Percentiles rank a stretch among this genome's conserved stretches.
These are phyloP conservation scores for Ochotona curzoniae DNA, from an alignment of 2,113 vertebrate genomes.

Conservation along the genomic window DNA sequence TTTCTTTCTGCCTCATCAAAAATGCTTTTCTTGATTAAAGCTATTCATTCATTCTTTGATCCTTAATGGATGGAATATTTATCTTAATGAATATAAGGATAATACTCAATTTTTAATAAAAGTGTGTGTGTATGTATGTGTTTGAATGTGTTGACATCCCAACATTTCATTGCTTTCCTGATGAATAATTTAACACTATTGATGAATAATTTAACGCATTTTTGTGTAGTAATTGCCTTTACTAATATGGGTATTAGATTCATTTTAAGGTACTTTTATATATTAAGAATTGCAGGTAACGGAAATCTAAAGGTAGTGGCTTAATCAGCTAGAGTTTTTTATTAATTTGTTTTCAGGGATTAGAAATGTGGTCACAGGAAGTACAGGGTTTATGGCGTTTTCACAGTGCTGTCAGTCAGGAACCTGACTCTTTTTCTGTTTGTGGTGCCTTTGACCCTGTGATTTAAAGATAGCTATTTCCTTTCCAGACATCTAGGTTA, in stretches of 20 bases:
- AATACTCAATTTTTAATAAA: conserved; percentile 46
- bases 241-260: conserved; percentile 31
- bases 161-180: conserved; percentile 35
- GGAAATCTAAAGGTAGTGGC: conserved; percentile 12
- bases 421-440: neutral
- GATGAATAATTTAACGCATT: conserved; percentile 55
- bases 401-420: neutral
- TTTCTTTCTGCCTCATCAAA: neutral
- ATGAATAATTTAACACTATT: conserved; percentile 53
- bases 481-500: neutral
- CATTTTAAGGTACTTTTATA: conserved; percentile 17
- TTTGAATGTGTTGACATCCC: conserved; percentile 32
- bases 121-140: neutral
- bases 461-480: neutral
- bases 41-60: conserved; percentile 48
- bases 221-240: conserved; percentile 48
- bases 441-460: neutral
- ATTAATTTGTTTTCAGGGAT: neutral
- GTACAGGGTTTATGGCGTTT: neutral
- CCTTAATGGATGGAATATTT: conserved; percentile 5
- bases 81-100: conserved; percentile 46
- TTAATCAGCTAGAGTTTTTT: conserved; percentile 32
- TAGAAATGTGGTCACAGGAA: conserved; percentile 1
- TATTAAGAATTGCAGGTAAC: conserved; percentile 9
- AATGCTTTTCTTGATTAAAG: conserved; percentile 60